Evolutionary conservation across 2,113 vertebrate species (phyloP).

Genomic region (Lutjanus erythropterus): DNA sequence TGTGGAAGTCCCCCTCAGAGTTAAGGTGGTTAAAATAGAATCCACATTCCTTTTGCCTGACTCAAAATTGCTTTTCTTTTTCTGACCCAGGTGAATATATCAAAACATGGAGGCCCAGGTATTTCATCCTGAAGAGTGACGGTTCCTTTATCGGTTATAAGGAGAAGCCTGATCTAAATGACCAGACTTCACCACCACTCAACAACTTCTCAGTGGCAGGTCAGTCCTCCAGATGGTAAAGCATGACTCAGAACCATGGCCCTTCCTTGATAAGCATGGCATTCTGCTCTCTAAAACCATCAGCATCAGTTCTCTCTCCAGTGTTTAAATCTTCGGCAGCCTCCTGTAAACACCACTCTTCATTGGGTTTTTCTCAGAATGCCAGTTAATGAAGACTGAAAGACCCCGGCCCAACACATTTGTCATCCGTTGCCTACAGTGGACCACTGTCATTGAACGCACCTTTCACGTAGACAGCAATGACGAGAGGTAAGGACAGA

Average conservation of each 20-base stretch:
- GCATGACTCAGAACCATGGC: neutral
- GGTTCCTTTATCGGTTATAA: constrained; percentile 95
- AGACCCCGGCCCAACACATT: constrained; percentile 91
- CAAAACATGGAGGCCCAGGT: constrained; percentile 92
- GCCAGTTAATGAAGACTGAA: constrained; percentile 89
- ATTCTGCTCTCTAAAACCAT: neutral
- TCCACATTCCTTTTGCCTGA: neutral
- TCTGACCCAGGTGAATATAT: constrained; percentile 90
- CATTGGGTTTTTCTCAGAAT: constrained; percentile 69
- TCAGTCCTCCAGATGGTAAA: constrained; percentile 50
- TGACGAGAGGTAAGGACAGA: constrained; percentile 85
- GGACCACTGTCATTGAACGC: constrained; percentile 93
- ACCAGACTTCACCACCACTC: constrained; percentile 87
- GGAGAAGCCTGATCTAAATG: constrained; percentile 88
- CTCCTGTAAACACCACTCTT: neutral
- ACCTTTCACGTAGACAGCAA: constrained; percentile 93
- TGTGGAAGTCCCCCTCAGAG: too few species aligned
- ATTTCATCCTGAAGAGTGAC: constrained; percentile 92
- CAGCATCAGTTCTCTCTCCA: neutral
- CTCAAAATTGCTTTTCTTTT: neutral
- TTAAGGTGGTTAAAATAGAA: neutral
- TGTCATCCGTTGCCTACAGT: constrained; percentile 93
- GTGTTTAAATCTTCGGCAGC: neutral
- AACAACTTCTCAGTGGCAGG: constrained; percentile 94
- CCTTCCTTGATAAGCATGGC: neutral